phyloP scores from a whole-genome alignment of 2,113 vertebrate species.

The Dermatemys mawii region DNA sequence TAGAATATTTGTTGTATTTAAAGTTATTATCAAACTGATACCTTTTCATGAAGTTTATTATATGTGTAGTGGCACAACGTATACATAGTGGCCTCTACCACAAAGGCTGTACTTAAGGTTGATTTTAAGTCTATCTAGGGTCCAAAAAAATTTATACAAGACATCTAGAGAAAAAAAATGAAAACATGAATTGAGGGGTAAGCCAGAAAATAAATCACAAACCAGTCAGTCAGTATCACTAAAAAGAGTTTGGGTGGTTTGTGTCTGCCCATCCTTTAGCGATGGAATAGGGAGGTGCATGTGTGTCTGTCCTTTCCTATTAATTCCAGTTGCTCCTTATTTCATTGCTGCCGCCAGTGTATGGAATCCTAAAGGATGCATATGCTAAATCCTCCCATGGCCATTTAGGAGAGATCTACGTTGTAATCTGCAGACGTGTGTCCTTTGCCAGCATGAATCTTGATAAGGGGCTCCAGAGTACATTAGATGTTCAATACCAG shows the following conservation, averaged over 20 bases:
- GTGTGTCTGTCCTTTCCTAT: neutral
- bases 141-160: neutral
- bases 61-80: neutral
- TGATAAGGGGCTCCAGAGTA: neutral
- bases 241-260: neutral
- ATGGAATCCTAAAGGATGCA: neutral
- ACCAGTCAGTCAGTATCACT: neutral
- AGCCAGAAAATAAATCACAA: neutral
- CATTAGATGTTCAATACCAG: neutral
- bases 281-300: rapidly evolving
- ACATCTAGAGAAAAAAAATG: neutral
- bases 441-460: neutral
- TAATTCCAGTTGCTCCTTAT: neutral
- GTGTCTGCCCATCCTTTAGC: neutral
- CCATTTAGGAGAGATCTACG: neutral
- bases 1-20: constrained; percentile 7
- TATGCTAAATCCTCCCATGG: neutral
- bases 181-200: neutral
- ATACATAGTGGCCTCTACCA: neutral
- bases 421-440: neutral
- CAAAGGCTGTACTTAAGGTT: constrained; percentile 16
- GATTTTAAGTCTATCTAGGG: neutral
- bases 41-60: neutral
- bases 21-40: neutral
- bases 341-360: neutral